A percentile compares a stretch with the other conserved stretches of the same genome.
These are phyloP conservation scores for Drosophila tristis DNA, from an alignment of 1,140 invertebrate genomes.

Conservation along the genomic window DNA sequence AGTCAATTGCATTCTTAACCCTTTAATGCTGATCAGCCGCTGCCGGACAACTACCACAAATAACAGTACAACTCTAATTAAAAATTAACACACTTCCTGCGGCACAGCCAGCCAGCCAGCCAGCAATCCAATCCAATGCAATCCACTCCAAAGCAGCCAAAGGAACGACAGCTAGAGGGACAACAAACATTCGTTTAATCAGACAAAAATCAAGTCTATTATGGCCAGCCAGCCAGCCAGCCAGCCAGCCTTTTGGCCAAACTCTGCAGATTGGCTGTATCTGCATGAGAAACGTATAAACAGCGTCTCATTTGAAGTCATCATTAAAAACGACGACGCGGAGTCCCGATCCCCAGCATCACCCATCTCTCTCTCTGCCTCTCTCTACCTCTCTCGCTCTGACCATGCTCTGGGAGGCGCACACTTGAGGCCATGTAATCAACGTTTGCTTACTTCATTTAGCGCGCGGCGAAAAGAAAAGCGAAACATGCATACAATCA, in stretches of 20 bases:
- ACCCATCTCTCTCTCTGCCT: background rate
- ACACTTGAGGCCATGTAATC: conserved; percentile 83
- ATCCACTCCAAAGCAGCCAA: background rate
- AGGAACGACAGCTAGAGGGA: background rate
- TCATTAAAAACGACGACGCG: conserved; percentile 76
- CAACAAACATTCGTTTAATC: conserved; percentile 74
- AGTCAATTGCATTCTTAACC: conserved; percentile 83
- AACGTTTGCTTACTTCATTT: conserved; percentile 83
- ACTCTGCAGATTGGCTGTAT: conserved; percentile 64
- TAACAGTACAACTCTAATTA: conserved; percentile 83
- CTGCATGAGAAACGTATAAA: conserved; percentile 60
- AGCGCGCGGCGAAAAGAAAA: conserved; percentile 81
- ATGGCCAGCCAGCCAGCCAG: conserved; percentile 39
- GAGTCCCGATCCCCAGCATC: conserved; percentile 13
- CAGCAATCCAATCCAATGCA: background rate
- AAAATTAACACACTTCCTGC: conserved; percentile 74
- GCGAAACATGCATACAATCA: conserved; percentile 82
- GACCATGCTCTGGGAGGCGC: conserved; percentile 53
- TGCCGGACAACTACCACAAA: conserved; percentile 60
- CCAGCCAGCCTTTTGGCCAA: conserved; percentile 44
- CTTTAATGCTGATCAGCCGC: conserved; percentile 63
- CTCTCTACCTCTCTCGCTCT: too few species aligned
- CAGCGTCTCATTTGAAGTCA: conserved; percentile 79
- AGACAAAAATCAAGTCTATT: conserved; percentile 80
- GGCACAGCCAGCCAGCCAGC: background rate